Percentiles rank a stretch among this genome's conserved stretches.
These are phyloP conservation scores for Rhinoderma darwinii DNA, from an alignment of 2,113 vertebrate genomes.

Conservation along the genomic window DNA sequence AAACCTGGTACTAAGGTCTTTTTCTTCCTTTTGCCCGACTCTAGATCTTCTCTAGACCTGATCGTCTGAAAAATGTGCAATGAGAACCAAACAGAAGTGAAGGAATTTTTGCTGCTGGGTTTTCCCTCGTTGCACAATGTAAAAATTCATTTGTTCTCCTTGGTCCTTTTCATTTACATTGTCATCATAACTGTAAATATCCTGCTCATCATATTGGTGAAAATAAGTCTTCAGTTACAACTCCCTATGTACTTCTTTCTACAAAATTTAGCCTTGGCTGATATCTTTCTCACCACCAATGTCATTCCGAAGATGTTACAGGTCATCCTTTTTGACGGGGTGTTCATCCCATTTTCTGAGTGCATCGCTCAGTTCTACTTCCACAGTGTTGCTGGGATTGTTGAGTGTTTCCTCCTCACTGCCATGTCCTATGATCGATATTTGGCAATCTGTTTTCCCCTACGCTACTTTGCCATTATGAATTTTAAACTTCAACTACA, in stretches of 20 bases:
- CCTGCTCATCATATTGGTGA: not conserved
- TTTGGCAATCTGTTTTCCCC: slow-evolving; percentile 51
- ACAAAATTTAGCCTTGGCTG: slow-evolving; percentile 14
- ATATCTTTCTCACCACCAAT: slow-evolving; percentile 58
- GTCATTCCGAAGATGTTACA: slow-evolving; percentile 60
- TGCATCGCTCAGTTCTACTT: slow-evolving; percentile 63
- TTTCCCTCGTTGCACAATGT: not conserved
- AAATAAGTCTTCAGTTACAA: slow-evolving; percentile 19
- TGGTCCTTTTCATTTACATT: not conserved
- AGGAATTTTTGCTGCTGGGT: slow-evolving; percentile 6
- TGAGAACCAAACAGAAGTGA: not conserved
- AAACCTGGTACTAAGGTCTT: too few species aligned
- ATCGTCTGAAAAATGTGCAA: not conserved
- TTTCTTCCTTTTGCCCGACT: not conserved
- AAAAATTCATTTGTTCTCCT: not conserved
- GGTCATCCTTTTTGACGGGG: rapidly evolving
- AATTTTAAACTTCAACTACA: rapidly evolving
- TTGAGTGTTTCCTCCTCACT: not conserved
- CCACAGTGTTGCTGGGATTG: not conserved
- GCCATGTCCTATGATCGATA: slow-evolving; percentile 64
- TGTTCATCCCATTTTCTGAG: not conserved
- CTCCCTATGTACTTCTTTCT: slow-evolving; percentile 67
- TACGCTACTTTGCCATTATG: not conserved
- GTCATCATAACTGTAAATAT: not conserved
- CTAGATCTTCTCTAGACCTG: too few species aligned